Evolutionary conservation across 2,113 vertebrate species (phyloP), one percentile per base, ranked within the genome.

Genomic region (Channa argus): DNA sequence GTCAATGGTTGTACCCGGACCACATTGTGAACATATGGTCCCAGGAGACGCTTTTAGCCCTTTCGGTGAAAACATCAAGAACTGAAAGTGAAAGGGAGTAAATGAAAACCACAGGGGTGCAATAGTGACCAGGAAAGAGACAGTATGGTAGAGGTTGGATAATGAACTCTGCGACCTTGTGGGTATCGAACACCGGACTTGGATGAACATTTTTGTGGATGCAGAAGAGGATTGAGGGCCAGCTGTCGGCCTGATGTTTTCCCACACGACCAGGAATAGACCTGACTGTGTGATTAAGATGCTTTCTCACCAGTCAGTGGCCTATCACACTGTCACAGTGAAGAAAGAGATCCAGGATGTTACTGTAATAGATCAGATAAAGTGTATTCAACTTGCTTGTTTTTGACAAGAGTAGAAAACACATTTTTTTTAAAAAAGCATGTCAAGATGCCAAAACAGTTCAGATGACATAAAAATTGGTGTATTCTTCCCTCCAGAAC

Each of bases 161-260:
- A 69, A 43, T 70, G 66, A 84, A 71, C 80, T 60, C 50, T 14
- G 76, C 14, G 70, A 15, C 76, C 72, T 71, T 7, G 2, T 65
- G 46, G 64, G 86, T 81, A 65, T 86, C 54, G 2, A 47, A 69
- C 82, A 78, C 85, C 83, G 60, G 60, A 46, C 55, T 49, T 6
- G 4, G 74, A 73, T 52, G 61, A 67, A 53, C 58, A 63, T 88
- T 78, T 84, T 81, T 37, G 14, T 52, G 68, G 69, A 74, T 74
- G 58, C 66, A 52, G 71, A 68, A 11, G 56, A 75, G 68, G 39
- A 78, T 72, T 54, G 65, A 80, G 39, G 34, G 63, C 76, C 90
- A 89, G 89, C 85, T 91, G 92, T 87, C 46, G 68, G 41, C 83
- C 85, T 86, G 88, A 89, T 87, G 88, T 92, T 85, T 65, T 83